Conservation (phyloP, 2,797 vertebrate genomes). For the Hapalemur alaotrensis region DNA sequence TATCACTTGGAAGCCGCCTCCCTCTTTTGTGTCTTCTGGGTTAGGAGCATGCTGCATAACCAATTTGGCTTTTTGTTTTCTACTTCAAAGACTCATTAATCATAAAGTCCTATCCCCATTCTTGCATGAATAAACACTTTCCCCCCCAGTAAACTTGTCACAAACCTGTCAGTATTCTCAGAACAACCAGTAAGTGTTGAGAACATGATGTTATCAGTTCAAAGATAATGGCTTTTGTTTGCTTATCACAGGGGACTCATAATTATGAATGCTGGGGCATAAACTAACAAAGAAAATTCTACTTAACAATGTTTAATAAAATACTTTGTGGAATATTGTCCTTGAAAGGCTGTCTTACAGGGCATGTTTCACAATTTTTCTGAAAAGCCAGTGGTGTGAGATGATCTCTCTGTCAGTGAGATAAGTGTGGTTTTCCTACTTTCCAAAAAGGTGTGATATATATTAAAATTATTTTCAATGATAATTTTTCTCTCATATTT, state of each 20-base stretch:
- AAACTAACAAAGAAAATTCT: neutral
- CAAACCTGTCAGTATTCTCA: conserved; percentile 4
- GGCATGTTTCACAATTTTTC: neutral
- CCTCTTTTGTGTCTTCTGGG: neutral
- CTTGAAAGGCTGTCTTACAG: neutral
- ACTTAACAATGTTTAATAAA: neutral
- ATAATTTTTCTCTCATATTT: neutral
- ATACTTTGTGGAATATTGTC: neutral
- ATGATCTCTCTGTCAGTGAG: neutral
- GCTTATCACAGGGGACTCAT: neutral
- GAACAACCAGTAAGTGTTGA: neutral
- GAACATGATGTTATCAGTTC: neutral
- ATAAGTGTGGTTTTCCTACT: neutral
- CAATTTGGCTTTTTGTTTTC: neutral
- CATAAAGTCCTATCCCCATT: neutral
- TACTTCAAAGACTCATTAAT: neutral
- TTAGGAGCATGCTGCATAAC: neutral
- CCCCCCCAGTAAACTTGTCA: neutral
- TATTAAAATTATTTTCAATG: neutral
- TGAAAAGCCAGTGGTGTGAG: neutral
- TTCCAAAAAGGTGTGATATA: neutral
- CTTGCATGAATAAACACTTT: neutral
- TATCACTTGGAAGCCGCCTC: neutral
- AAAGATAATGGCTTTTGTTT: neutral
- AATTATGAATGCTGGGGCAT: neutral